Evolutionary conservation across 2,888 invertebrate genomes (phyloP), one percentile per base, ranked within the genome.

Genomic region (Conchocele bisecta): DNA sequence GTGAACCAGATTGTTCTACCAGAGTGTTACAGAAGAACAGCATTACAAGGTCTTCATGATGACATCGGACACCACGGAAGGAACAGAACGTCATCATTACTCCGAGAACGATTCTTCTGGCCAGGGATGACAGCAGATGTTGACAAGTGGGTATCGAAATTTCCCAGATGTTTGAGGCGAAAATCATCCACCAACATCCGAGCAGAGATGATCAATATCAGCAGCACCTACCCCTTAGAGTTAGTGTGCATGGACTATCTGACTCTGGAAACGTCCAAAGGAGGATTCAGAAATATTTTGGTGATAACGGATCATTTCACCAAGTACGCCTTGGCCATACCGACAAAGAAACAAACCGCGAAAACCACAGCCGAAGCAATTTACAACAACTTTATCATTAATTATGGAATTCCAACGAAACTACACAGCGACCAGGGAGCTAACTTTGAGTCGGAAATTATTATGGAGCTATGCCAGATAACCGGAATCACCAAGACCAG

Each of bases 391-490:
- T 60, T 60, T 31, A 60, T 60, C 17, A 28, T 31, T 15, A 29
- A 35, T 22, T 60, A 44, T 24, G 46, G 46, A 20, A 46, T 46
- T 20, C 46, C 46, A 4, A 46, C 46, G 9, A 46, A 28, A 20
- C 24, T 46, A 7, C 46, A 63, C 41, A 29, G 29, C 6, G 63
- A 63, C 29, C 63, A 63, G 24, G 63, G 63, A 28, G 22, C 35
- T 6, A 31, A 33, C n/a, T 63, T 63, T 35, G 63, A 63, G 29
- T 28, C 35, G 7, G 39, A 53, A 33, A 28, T 60, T 22, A 41
- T 68, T 20, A 41, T 20, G n/a, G 44, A 71, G 17, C 51, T 72
- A n/a, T 78, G 71, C 31, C 59, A 51, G n/a, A 31, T 75, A 5
- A 75, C 61, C 29, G 60, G 59, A 11, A 67, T 76, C 13, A 48